These are phyloP conservation scores for Chelonia mydas DNA, from an alignment of 2,797 vertebrate genomes.

Conservation along the genomic window DNA sequence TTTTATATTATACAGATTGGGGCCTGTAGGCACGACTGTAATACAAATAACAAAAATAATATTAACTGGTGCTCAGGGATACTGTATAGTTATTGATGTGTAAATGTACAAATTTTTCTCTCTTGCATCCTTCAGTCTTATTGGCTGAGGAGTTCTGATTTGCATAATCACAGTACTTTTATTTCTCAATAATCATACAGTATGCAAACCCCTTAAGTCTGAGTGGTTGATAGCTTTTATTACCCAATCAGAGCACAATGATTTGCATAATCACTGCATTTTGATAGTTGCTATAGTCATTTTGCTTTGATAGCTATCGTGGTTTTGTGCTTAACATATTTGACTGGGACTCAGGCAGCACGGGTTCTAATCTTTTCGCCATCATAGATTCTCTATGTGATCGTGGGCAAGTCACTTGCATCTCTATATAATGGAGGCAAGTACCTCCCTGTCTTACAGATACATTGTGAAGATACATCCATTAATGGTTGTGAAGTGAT, in stretches of 20 bases:
- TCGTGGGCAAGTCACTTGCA: background rate
- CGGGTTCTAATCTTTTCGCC: rapidly evolving
- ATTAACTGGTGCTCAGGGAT: conserved; percentile 20
- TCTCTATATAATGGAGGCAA: background rate
- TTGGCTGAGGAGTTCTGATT: background rate
- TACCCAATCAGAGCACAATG: background rate
- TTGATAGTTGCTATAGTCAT: background rate
- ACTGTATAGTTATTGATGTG: background rate
- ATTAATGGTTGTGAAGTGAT: rapidly evolving
- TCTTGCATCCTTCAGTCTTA: background rate
- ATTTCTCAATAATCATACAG: conserved; percentile 16
- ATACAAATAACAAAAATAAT: conserved; percentile 27
- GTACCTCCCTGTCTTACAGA: background rate
- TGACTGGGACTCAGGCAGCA: background rate
- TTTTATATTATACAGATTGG: background rate
- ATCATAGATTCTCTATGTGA: background rate
- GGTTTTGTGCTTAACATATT: background rate
- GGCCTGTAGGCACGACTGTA: background rate
- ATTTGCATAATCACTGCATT: background rate
- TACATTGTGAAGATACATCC: background rate
- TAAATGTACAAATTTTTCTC: background rate
- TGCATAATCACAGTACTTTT: background rate
- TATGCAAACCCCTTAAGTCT: background rate
- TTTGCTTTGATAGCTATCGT: rapidly evolving
- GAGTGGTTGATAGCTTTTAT: conserved; percentile 32